These are phyloP conservation scores for Corapipo altera DNA, from an alignment of 2,113 vertebrate genomes.

Conservation along the genomic window DNA sequence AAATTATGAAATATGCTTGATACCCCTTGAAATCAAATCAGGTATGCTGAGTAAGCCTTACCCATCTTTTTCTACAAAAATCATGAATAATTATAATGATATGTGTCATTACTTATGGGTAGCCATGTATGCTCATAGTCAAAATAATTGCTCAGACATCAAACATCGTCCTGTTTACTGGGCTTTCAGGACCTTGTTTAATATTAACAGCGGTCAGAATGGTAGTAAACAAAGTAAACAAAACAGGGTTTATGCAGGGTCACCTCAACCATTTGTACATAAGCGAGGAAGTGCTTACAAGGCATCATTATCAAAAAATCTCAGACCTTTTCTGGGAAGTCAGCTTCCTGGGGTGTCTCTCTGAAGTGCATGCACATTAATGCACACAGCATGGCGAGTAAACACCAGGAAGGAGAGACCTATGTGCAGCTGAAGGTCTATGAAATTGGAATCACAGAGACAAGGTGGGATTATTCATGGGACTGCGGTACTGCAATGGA, in stretches of 20 bases:
- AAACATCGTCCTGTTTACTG: neutral
- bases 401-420: neutral
- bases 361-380: neutral
- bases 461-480: neutral
- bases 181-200: neutral
- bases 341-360: neutral
- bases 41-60: neutral
- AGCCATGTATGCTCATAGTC: neutral
- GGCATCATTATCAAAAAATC: neutral
- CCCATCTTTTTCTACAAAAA: neutral
- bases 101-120: neutral
- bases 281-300: neutral
- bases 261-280: neutral
- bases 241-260: neutral
- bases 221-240: neutral
- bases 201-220: neutral
- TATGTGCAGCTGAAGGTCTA: neutral
- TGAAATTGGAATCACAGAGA: neutral
- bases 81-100: conserved; percentile 37
- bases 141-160: neutral
- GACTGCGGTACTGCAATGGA: neutral
- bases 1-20: neutral
- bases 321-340: neutral
- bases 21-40: neutral
- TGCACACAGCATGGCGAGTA: neutral